These are phyloP conservation scores for Sphenodon punctatus DNA, from an alignment of 2,797 vertebrate genomes.

Conservation along the genomic window DNA sequence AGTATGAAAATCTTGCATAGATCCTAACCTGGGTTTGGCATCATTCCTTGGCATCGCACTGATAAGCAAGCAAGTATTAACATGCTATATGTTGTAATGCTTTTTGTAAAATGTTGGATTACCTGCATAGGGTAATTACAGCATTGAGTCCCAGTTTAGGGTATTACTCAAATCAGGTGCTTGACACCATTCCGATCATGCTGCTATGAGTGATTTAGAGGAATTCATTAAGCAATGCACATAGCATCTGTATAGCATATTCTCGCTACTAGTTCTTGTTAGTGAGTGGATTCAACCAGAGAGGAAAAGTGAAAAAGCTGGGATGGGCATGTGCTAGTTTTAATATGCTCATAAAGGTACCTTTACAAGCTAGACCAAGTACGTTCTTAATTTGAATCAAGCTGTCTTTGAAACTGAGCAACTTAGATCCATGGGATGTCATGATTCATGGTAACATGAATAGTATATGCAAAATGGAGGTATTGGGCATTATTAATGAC, in stretches of 20 bases:
- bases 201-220: not conserved
- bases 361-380: slow-evolving; percentile 63
- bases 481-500: slow-evolving; percentile 34
- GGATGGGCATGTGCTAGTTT: slow-evolving; percentile 64
- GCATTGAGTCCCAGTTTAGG: no score
- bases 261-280: not conserved
- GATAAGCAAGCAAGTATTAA: not conserved
- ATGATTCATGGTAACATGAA: slow-evolving; percentile 46
- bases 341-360: slow-evolving; percentile 54
- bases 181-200: not conserved
- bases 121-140: not conserved
- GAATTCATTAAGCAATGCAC: slow-evolving; percentile 36
- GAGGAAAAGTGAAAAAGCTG: slow-evolving; percentile 42
- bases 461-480: slow-evolving; percentile 50
- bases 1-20: rapidly evolving
- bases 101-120: not conserved
- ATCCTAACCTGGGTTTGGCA: not conserved
- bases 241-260: not conserved
- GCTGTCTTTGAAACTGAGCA: slow-evolving; percentile 34
- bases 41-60: not conserved
- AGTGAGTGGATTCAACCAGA: slow-evolving; percentile 49
- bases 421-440: slow-evolving; percentile 21
- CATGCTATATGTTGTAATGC: not conserved
- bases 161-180: no score
- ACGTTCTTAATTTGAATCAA: slow-evolving; percentile 27